Evolutionary conservation across 1,140 invertebrate species (phyloP).

Genomic region (Pygmarrhopalites habei): DNA sequence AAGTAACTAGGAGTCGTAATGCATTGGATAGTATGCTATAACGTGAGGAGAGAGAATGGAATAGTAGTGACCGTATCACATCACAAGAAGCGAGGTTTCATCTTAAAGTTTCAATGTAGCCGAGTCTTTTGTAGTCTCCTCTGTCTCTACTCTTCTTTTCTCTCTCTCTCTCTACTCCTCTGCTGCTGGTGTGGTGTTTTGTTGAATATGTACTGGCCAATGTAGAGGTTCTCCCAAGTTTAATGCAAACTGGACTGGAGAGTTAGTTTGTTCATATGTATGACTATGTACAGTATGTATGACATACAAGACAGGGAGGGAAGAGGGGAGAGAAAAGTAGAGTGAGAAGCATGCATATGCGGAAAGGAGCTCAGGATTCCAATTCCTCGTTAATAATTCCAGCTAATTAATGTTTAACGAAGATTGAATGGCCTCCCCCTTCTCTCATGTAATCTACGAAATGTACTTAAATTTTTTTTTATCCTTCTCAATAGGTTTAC

Average conservation of each 20-base stretch:
- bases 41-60: not conserved
- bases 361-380: conserved; percentile 12
- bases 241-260: not conserved
- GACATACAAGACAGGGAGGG: too few relatives aligned
- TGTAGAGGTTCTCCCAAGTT: not conserved
- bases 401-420: conserved; percentile 37
- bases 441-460: conserved; percentile 15
- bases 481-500: not conserved
- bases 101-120: not conserved
- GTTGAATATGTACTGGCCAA: not conserved
- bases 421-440: conserved; percentile 6
- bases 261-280: too few relatives aligned
- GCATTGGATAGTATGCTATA: not conserved
- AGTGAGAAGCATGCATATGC: not conserved
- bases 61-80: not conserved
- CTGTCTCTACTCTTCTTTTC: too few relatives aligned
- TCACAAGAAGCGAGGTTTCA: not conserved
- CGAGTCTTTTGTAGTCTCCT: not conserved
- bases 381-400: conserved; percentile 33
- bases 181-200: too few relatives aligned
- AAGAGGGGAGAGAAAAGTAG: not conserved
- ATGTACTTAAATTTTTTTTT: conserved; percentile 16
- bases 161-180: too few relatives aligned
- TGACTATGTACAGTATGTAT: too few relatives aligned
- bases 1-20: not conserved